A percentile compares a stretch with the other conserved stretches of the same genome.
These are phyloP conservation scores for Calameuta pallipes DNA, from an alignment of 2,888 invertebrate genomes.

Conservation along the genomic window DNA sequence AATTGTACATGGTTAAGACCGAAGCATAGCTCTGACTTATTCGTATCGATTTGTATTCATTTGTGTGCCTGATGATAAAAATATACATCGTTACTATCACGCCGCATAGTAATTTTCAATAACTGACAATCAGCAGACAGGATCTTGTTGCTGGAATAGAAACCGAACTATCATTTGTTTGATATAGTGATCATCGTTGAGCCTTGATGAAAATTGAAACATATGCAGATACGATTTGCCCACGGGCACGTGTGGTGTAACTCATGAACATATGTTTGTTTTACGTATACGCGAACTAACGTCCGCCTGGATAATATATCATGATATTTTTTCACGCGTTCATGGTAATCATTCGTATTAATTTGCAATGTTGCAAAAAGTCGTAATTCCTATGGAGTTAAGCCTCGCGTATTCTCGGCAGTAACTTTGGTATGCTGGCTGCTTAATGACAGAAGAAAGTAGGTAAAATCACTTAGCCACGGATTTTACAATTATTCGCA, in stretches of 20 bases:
- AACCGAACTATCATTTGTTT: background rate
- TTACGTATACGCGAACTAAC: slow-evolving; percentile 11
- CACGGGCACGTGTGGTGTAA: background rate
- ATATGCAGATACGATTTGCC: background rate
- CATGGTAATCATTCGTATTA: slow-evolving; percentile 15
- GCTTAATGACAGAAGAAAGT: slow-evolving; percentile 20
- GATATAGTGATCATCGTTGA: background rate
- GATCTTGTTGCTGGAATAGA: background rate
- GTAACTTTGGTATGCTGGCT: slow-evolving; percentile 8
- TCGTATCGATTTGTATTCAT: background rate
- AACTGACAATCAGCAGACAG: background rate
- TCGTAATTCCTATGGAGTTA: background rate
- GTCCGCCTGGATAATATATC: slow-evolving; percentile 14
- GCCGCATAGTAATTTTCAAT: background rate
- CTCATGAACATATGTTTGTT: slow-evolving; percentile 15
- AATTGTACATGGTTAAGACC: background rate
- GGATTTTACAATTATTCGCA: background rate
- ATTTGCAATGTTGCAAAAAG: slow-evolving; percentile 17
- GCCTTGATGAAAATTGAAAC: background rate
- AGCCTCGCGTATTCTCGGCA: background rate
- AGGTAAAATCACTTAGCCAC: slow-evolving; percentile 19
- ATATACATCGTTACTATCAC: background rate
- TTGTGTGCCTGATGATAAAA: background rate
- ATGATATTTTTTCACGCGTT: slow-evolving; percentile 9
- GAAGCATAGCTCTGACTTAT: background rate